Base-by-base conservation (phyloP, 2,113 vertebrate species). In the Platycercus adscitus region DNA sequence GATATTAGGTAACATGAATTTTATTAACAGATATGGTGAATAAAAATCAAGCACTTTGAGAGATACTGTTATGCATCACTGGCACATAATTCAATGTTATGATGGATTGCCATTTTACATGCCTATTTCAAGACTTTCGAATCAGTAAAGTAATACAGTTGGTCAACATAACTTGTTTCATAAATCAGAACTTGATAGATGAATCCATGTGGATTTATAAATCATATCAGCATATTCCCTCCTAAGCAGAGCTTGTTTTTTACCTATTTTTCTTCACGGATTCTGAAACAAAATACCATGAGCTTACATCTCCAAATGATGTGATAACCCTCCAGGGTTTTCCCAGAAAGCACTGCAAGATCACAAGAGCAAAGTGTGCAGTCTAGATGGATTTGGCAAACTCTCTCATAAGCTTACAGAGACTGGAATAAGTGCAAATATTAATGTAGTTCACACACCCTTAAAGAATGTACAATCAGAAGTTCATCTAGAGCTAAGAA, bases 181-280 rank as follows among this genome's bases (percentile, higher is more conserved):
- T 93, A 94, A 94, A 95, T 95, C 72, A 94, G 92, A 86, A 90
- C 73, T 83, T 91, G 88, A 89, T n/a, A 39, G 80, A 95, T 96
- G 91, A 93, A 93, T 75, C 88, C 81, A 87, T 24, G 39, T 2
- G 16, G 81, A 96, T 89, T 94, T 91, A 91, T 89, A 92, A 96
- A 91, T 82, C 91, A 93, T 3, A 7, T 80, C 81, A 94, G 83
- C 80, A 88, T 87, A 95, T 95, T 91, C 78, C 50, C 86, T 96
- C 88, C 85, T 56, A 94, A 70, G 50, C 61, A 72, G 31, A 78
- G 61, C 29, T 89, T 95, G 35, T 65, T 88, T 78, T 89, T 90
- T 92, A 95, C 69, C 72, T 86, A 10, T 50, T 91, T 77, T 96
- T 71, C 49, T 86, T 77, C 21, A 13, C 13, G 14, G 39, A 55